These are phyloP conservation scores for Amia ocellicauda DNA, from an alignment of 2,113 vertebrate species.

Conservation along the genomic window DNA sequence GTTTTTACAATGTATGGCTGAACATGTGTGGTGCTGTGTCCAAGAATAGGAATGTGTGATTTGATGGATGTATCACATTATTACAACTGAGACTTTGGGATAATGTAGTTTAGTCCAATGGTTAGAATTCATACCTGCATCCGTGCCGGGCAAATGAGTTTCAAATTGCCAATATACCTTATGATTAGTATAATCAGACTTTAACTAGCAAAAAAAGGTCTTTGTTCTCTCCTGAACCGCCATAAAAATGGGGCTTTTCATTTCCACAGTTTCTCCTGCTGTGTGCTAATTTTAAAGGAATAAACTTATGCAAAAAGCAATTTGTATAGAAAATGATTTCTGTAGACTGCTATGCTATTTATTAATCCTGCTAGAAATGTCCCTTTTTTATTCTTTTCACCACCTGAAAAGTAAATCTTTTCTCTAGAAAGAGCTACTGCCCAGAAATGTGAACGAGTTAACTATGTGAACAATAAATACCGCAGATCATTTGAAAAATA, in stretches of 20 bases:
- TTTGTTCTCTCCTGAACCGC: neutral
- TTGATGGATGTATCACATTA: slow-evolving; percentile 4
- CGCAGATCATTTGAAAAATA: too few species aligned
- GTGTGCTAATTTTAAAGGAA: neutral
- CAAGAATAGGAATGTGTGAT: neutral
- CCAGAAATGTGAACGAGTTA: too few species aligned
- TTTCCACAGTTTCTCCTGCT: neutral
- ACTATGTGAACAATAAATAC: too few species aligned
- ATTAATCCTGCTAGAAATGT: neutral
- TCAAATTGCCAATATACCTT: neutral
- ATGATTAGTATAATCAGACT: slow-evolving; percentile 2
- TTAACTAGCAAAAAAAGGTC: neutral
- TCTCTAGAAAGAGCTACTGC: too few species aligned
- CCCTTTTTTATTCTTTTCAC: neutral
- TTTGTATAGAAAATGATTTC: neutral
- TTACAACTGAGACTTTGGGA: neutral
- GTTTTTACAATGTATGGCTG: neutral
- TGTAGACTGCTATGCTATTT: neutral
- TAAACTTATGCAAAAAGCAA: neutral
- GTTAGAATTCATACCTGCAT: slow-evolving; percentile 1
- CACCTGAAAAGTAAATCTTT: neutral
- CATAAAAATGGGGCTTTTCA: slow-evolving; percentile 1
- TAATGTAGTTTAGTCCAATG: neutral
- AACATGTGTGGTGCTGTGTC: neutral
- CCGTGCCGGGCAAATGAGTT: neutral